phyloP scores from a whole-genome alignment of 1,140 invertebrate genomes.

The Plodia interpunctella region DNA sequence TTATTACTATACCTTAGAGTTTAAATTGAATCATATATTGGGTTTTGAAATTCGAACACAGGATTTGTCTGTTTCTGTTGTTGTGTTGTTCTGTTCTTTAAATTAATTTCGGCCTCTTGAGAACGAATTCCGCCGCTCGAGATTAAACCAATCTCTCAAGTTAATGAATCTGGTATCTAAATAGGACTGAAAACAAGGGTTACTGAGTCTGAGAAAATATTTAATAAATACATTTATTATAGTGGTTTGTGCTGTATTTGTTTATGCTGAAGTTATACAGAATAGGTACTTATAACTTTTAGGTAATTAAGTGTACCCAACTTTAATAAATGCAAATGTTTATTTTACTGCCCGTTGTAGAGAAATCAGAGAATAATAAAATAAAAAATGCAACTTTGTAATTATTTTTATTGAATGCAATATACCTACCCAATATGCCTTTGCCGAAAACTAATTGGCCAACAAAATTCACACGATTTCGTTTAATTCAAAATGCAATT shows the following conservation, averaged over 20 bases:
- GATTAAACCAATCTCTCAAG: slow-evolving; percentile 57
- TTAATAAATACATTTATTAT: neutral
- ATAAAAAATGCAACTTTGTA: neutral
- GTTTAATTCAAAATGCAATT: slow-evolving; percentile 28
- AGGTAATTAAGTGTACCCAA: too few relatives aligned
- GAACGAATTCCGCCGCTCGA: slow-evolving; percentile 37
- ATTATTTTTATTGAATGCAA: neutral
- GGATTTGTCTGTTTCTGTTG: slow-evolving; percentile 20
- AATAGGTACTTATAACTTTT: too few relatives aligned
- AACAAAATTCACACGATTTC: slow-evolving; percentile 22
- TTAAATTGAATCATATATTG: slow-evolving; percentile 13
- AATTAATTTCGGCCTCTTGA: slow-evolving; percentile 69
- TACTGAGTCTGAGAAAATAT: slow-evolving; percentile 7
- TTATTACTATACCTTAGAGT: neutral
- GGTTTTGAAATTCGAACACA: neutral
- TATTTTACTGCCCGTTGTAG: too few relatives aligned
- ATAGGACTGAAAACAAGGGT: slow-evolving; percentile 15
- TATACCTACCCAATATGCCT: neutral
- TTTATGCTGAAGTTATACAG: too few relatives aligned
- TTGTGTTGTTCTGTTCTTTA: slow-evolving; percentile 64
- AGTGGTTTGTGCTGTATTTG: too few relatives aligned
- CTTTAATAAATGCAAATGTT: too few relatives aligned
- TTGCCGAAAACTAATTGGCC: slow-evolving; percentile 5
- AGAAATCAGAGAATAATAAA: too few relatives aligned
- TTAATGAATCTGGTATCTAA: slow-evolving; percentile 47